phyloP scores from a whole-genome alignment of 2,113 vertebrate species.

The Austrofundulus limnaeus region DNA sequence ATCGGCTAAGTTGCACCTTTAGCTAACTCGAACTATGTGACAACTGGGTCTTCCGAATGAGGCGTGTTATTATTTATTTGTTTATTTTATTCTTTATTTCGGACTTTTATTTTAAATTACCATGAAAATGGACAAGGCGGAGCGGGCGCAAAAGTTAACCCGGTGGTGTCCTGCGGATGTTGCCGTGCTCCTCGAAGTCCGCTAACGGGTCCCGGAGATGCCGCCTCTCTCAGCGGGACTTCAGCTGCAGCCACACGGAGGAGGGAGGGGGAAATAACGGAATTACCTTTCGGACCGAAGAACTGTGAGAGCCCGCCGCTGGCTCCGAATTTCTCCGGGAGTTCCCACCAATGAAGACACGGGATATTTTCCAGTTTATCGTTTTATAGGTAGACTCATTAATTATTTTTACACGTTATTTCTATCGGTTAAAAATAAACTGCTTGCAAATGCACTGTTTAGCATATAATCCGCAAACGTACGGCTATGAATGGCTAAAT shows the following conservation, averaged over 20 bases:
- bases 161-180: constrained; percentile 76
- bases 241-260: constrained; percentile 13
- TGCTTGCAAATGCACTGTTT: constrained; percentile 16
- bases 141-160: constrained; percentile 81
- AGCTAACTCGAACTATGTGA: constrained; percentile 40
- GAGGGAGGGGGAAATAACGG: constrained; percentile 44
- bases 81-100: background rate
- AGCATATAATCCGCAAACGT: constrained; percentile 35
- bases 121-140: constrained; percentile 41
- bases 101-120: constrained; percentile 2
- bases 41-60: constrained; percentile 11
- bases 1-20: constrained; percentile 45
- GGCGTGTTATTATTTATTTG: constrained; percentile 2
- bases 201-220: constrained; percentile 34
- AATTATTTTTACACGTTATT: constrained; percentile 47
- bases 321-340: constrained; percentile 16
- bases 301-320: constrained; percentile 45
- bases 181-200: constrained; percentile 45
- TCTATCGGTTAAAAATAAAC: constrained; percentile 27
- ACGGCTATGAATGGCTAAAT: background rate
- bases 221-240: constrained; percentile 41
- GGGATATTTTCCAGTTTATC: constrained; percentile 39
- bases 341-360: constrained; percentile 21
- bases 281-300: constrained; percentile 58
- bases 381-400: constrained; percentile 60